Base-by-base conservation (phyloP, 2,797 vertebrate genomes). In the Masticophis lateralis region DNA sequence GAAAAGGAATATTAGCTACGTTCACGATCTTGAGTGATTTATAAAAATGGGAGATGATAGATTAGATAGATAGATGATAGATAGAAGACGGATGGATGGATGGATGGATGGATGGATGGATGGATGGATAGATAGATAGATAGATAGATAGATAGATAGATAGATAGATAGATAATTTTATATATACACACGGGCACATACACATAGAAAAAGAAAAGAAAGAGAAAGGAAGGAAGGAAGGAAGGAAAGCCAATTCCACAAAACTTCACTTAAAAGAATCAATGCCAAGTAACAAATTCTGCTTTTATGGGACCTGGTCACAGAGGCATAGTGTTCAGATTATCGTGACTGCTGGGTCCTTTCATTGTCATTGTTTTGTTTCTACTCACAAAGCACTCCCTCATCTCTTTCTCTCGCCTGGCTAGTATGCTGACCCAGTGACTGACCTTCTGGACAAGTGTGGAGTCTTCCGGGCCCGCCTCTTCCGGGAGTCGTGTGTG, bases 401-500 rank as follows among this genome's bases (percentile, higher is more conserved):
- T 89, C 20, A 89, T 28, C 27, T 3, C 69, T 61, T 57, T 27
- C 10, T 2, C 43, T 86, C 16, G 56, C 0, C 43, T 47, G 32
- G 10, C 28, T 96, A 99, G 99, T 99, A 99, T n/a, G 98, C 98
- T 13, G 98, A 99, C 97, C 98, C 98, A 0, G 98, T 99, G 96
- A 99, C 98, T 0, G 98, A 99, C 97, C 98, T 99, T 95, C 97
- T 99, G 97, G 99, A 99, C 95, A 98, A 97, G 79, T 97, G 97
- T 43, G 98, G 98, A 0, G 98, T 99, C 57, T 99, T 99, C 96
- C 97, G 98, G 94, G 66, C 98, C 56, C 98, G 98, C 69, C 97
- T 99, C 0, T 99, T 99, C 97, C 98, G 99, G 53, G 99, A 99
- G 95, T 99, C 99, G 4, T 99, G 99, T n/a, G 98, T 99, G 28